A percentile compares a stretch with the other conserved stretches of the same genome.
Conservation (phyloP, 2,113 vertebrate genomes). For the Tringa solitaria region DNA sequence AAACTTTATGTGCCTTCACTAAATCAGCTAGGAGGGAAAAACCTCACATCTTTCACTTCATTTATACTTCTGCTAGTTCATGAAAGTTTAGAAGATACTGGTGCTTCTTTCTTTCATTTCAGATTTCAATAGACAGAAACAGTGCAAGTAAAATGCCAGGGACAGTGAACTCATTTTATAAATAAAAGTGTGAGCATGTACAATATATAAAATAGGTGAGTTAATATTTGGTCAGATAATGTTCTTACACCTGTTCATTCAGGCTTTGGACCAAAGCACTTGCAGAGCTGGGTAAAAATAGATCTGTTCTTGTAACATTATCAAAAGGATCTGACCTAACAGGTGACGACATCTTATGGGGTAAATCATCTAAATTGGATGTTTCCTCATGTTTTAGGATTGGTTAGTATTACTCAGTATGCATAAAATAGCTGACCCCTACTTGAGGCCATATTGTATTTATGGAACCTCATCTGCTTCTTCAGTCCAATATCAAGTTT, state of each 20-base stretch:
- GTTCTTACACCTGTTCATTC: constrained; percentile 73
- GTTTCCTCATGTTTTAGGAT: constrained; percentile 68
- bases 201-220: constrained; percentile 56
- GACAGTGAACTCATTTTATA: constrained; percentile 38
- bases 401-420: constrained; percentile 42
- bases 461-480: not conserved
- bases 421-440: constrained; percentile 63
- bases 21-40: not conserved
- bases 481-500: not conserved
- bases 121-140: not conserved
- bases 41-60: not conserved
- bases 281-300: constrained; percentile 70
- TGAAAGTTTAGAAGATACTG: not conserved
- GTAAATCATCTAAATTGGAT: constrained; percentile 67
- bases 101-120: not conserved
- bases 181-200: constrained; percentile 38
- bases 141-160: not conserved
- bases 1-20: not conserved
- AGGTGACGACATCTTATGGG: constrained; percentile 42
- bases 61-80: not conserved
- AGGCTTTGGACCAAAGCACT: constrained; percentile 69
- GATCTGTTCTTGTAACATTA: constrained; percentile 65
- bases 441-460: not conserved
- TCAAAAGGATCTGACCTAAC: constrained; percentile 59
- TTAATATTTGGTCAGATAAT: constrained; percentile 66